These are phyloP conservation scores for Thunnus albacares DNA, from an alignment of 2,797 vertebrate species.

Conservation along the genomic window DNA sequence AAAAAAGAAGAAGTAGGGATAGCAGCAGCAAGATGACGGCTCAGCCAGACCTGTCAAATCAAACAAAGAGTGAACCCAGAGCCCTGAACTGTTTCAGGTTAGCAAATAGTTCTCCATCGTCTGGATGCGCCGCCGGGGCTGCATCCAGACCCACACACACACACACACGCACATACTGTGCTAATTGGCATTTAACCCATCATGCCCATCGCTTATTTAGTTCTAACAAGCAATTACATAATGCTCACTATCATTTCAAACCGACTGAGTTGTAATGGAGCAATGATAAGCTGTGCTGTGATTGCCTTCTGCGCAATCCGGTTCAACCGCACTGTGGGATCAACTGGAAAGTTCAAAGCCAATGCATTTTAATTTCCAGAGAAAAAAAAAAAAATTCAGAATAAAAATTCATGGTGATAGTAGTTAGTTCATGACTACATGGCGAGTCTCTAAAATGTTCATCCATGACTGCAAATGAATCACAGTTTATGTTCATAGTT, in stretches of 20 bases:
- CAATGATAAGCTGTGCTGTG: conserved; percentile 19
- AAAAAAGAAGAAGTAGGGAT: conserved; percentile 28
- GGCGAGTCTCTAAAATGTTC: background rate
- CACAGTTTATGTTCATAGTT: background rate
- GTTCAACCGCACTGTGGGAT: conserved; percentile 14
- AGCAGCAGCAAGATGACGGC: conserved; percentile 49
- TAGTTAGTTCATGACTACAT: background rate
- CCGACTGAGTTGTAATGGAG: conserved; percentile 43
- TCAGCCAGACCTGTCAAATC: conserved; percentile 58
- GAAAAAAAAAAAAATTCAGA: background rate
- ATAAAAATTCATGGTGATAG: background rate
- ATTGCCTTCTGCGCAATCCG: conserved; percentile 20
- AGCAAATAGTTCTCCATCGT: conserved; percentile 11
- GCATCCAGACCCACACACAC: conserved; percentile 14
- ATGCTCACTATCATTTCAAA: conserved; percentile 51
- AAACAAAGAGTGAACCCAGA: conserved; percentile 54
- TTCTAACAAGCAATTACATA: conserved; percentile 67
- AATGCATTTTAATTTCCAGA: conserved; percentile 13
- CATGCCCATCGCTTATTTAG: conserved; percentile 39
- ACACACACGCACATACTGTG: background rate
- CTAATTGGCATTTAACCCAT: conserved; percentile 72
- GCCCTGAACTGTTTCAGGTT: conserved; percentile 40
- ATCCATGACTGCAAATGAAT: background rate
- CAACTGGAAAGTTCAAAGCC: conserved; percentile 7
- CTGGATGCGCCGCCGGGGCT: background rate